phyloP scores from a whole-genome alignment of 37 sponge, comb jelly and placozoan species.

The Sycon ciliatum region DNA sequence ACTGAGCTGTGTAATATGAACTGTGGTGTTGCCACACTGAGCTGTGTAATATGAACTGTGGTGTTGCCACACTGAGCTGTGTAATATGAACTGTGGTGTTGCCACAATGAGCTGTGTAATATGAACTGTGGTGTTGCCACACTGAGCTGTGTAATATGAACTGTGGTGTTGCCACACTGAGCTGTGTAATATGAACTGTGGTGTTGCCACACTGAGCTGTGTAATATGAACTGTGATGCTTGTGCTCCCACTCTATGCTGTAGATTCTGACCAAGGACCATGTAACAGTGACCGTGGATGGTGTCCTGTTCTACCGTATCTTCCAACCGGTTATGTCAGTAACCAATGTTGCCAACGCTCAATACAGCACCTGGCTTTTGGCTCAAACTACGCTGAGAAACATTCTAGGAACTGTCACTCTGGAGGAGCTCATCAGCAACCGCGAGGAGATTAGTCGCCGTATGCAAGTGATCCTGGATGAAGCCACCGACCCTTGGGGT shows the following conservation, averaged over 20 bases:
- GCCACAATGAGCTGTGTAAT: too few species aligned
- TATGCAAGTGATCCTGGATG: constrained; percentile 61
- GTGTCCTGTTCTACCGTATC: constrained; percentile 80
- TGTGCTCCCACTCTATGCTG: background rate
- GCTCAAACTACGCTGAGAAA: constrained; percentile 92
- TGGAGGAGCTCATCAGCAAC: constrained; percentile 66
- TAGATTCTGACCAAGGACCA: constrained; percentile 89
- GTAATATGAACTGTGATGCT: too few species aligned
- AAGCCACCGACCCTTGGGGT: constrained; percentile 95
- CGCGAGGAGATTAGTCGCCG: constrained; percentile 57
- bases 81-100: too few species aligned
- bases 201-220: too few species aligned
- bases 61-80: too few species aligned
- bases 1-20: too few species aligned
- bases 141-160: too few species aligned
- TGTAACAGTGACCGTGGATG: constrained; percentile 88
- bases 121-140: too few species aligned
- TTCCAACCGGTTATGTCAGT: constrained; percentile 60
- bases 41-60: too few species aligned
- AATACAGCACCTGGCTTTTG: constrained; percentile 65
- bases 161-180: too few species aligned
- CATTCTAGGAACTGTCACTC: constrained; percentile 80
- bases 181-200: too few species aligned
- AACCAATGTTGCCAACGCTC: constrained; percentile 55
- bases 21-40: too few species aligned